Evolutionary conservation across 2,113 vertebrate genomes (phyloP).

Genomic region (Fukomys damarensis): DNA sequence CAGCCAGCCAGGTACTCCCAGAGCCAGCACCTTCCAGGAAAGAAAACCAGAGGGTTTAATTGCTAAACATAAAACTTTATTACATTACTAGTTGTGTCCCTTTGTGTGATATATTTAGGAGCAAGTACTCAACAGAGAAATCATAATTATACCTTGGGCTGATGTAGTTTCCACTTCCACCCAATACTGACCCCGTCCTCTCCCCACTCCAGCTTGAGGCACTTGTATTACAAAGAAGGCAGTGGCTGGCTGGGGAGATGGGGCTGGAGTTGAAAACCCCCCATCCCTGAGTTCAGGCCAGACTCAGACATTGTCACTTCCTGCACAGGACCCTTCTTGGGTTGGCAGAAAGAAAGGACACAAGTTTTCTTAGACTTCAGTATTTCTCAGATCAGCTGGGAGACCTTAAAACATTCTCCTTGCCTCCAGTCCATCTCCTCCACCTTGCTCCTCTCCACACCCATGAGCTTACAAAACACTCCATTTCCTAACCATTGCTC

Average conservation of each 20-base stretch:
- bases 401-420: neutral
- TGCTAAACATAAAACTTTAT: constrained; percentile 76
- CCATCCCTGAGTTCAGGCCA: neutral
- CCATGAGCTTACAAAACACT: neutral
- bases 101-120: constrained; percentile 58
- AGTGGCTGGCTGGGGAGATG: neutral
- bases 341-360: neutral
- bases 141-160: constrained; percentile 48
- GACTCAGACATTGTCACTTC: neutral
- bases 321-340: neutral
- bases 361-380: neutral
- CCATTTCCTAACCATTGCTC: neutral
- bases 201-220: constrained; percentile 50
- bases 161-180: neutral
- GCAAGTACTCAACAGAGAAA: constrained; percentile 50
- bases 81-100: constrained; percentile 56
- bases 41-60: constrained; percentile 38
- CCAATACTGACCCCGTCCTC: neutral
- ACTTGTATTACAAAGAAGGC: constrained; percentile 50
- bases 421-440: neutral
- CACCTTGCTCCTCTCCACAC: neutral
- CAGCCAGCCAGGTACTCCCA: neutral
- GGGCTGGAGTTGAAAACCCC: neutral
- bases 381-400: neutral
- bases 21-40: neutral